Percentiles rank a stretch among this genome's conserved stretches.
Conservation (phyloP, 2,888 invertebrate genomes). For the Drosophila putrida region DNA sequence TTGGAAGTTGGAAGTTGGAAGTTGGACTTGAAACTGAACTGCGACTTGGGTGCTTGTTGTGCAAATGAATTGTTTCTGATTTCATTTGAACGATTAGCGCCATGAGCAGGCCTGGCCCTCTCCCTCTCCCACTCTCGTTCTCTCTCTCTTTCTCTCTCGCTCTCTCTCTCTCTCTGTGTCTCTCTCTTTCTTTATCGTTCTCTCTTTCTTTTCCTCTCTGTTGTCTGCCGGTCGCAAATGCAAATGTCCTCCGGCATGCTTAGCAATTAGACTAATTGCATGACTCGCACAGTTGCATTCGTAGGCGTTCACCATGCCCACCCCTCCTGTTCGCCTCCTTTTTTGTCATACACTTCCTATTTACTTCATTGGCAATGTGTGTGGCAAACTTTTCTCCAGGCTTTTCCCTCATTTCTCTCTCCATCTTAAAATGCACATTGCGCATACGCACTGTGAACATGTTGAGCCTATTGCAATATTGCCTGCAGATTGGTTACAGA, state of each 20-base stretch:
- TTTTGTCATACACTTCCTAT: no score
- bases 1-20: slow-evolving; percentile 10
- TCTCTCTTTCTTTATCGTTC: slow-evolving; percentile 2
- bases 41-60: slow-evolving; percentile 82
- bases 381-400: slow-evolving; percentile 14
- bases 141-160: neutral
- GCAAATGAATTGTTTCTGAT: slow-evolving; percentile 85
- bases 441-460: slow-evolving; percentile 76
- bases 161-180: neutral
- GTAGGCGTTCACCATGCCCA: slow-evolving; percentile 37
- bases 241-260: slow-evolving; percentile 74
- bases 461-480: slow-evolving; percentile 75
- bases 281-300: slow-evolving; percentile 48
- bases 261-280: slow-evolving; percentile 81
- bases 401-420: neutral
- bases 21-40: slow-evolving; percentile 40
- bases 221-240: slow-evolving; percentile 52
- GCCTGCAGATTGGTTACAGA: slow-evolving; percentile 75
- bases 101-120: slow-evolving; percentile 48
- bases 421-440: slow-evolving; percentile 54
- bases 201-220: no score
- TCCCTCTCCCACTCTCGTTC: neutral
- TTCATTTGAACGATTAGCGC: slow-evolving; percentile 85
- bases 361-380: slow-evolving; percentile 19
- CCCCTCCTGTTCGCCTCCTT: neutral